Evolutionary conservation across 2,113 vertebrate genomes (phyloP).

Genomic region (Arvicanthis niloticus): DNA sequence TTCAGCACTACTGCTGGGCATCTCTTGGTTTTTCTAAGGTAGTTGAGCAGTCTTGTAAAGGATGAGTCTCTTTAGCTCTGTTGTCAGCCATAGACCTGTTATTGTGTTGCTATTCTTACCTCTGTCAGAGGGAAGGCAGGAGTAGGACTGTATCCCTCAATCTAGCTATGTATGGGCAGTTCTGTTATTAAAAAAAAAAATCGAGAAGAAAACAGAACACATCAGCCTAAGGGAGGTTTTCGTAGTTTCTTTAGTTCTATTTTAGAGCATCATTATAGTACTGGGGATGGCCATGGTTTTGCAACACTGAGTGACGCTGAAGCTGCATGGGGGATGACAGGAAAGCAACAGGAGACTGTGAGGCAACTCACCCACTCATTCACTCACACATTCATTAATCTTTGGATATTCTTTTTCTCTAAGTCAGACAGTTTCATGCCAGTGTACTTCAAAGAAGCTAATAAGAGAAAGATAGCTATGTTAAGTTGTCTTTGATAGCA

Average conservation of each 20-base stretch:
- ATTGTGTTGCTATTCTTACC: conserved; percentile 9
- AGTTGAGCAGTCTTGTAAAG: background rate
- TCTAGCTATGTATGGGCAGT: background rate
- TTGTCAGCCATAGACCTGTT: background rate
- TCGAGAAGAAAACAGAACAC: conserved; percentile 1
- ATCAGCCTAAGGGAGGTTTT: conserved; percentile 32
- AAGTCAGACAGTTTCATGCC: conserved; percentile 3
- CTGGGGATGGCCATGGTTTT: background rate
- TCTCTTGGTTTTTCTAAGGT: conserved; percentile 28
- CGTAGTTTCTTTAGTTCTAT: background rate
- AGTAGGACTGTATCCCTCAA: background rate
- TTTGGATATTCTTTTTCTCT: background rate
- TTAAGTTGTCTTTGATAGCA: background rate
- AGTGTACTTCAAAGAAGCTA: conserved; percentile 38
- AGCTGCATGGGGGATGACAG: background rate
- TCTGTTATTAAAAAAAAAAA: background rate
- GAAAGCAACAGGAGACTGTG: background rate
- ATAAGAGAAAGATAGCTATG: conserved; percentile 40
- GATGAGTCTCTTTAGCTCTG: background rate
- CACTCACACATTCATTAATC: background rate
- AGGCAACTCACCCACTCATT: background rate
- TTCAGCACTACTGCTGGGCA: background rate
- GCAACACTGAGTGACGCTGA: background rate
- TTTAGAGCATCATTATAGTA: background rate
- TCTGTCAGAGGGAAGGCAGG: background rate